Conservation (phyloP, 2,113 vertebrate species). For the Loxodonta africana region DNA sequence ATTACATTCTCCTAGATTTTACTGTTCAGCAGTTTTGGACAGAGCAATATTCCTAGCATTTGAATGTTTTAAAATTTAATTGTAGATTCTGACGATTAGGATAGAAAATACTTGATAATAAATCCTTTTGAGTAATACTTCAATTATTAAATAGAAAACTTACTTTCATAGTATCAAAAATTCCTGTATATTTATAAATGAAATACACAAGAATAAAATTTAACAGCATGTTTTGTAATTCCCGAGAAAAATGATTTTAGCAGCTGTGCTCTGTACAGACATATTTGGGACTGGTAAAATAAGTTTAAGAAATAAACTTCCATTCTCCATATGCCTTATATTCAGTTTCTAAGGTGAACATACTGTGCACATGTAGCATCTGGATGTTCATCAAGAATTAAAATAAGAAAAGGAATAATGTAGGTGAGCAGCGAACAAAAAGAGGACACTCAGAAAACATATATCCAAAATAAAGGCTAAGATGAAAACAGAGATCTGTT, state of each 20-base stretch:
- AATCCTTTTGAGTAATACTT: background rate
- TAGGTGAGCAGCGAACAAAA: conserved; percentile 2
- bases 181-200: background rate
- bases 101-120: conserved; percentile 3
- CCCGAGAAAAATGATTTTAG: background rate
- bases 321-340: background rate
- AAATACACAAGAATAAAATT: conserved; percentile 30
- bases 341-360: background rate
- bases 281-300: background rate
- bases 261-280: background rate
- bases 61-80: background rate
- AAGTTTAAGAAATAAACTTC: background rate
- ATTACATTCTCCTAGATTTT: background rate
- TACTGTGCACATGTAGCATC: background rate
- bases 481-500: background rate
- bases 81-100: conserved; percentile 30
- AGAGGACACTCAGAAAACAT: background rate
- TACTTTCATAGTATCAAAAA: background rate
- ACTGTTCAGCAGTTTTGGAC: background rate
- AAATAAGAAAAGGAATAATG: background rate
- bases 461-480: background rate
- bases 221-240: conserved; percentile 8
- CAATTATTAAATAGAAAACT: background rate
- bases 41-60: background rate
- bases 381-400: background rate